phyloP scores from a whole-genome alignment of 2,888 invertebrate genomes.

The Galerucella pusilla region DNA sequence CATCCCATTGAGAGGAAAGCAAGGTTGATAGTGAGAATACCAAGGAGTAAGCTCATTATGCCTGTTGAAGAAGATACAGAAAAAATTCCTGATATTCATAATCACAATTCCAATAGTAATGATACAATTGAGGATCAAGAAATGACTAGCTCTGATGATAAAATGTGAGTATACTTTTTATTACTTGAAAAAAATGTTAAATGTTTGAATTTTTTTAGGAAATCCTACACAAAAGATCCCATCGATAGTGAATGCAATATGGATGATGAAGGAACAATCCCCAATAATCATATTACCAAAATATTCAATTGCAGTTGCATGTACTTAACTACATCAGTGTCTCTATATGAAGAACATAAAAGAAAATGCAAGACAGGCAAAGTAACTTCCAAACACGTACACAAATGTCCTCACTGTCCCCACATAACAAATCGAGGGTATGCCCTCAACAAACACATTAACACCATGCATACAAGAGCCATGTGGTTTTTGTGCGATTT shows the following conservation, averaged over 20 bases:
- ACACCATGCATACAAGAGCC: constrained; percentile 47
- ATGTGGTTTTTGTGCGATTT: constrained; percentile 48
- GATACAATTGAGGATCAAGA: constrained; percentile 3
- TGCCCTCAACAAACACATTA: constrained; percentile 46
- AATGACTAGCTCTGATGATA: constrained; percentile 3
- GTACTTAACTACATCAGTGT: constrained; percentile 37
- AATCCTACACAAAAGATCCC: neutral
- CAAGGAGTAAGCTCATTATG: constrained; percentile 29
- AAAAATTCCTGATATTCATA: neutral
- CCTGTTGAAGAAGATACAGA: constrained; percentile 8
- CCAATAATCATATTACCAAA: constrained; percentile 20
- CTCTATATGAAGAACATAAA: constrained; percentile 39
- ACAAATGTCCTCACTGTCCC: constrained; percentile 45
- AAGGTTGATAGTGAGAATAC: constrained; percentile 34
- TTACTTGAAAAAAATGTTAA: neutral
- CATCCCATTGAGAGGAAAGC: constrained; percentile 36
- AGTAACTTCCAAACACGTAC: constrained; percentile 19
- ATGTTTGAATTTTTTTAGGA: constrained; percentile 2
- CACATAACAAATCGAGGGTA: constrained; percentile 42
- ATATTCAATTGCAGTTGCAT: constrained; percentile 46
- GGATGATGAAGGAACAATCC: neutral
- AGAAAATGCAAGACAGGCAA: constrained; percentile 30
- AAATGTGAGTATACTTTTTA: constrained; percentile 12
- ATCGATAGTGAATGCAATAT: neutral
- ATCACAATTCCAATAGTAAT: constrained; percentile 16